Conservation (phyloP, 2,888 invertebrate genomes). For the Leucoma salicis region DNA sequence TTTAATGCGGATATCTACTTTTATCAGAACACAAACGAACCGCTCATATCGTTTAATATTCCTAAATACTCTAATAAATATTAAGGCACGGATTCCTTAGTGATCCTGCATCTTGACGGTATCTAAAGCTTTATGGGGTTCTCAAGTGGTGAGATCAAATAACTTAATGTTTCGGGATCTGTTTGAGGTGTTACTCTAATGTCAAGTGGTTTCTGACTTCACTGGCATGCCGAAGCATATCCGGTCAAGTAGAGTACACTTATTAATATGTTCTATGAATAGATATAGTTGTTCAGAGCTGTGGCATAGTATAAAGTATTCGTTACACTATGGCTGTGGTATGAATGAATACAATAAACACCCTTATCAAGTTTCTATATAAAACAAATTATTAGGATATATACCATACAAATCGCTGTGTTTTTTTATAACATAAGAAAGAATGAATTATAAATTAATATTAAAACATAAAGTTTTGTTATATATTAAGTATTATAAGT, state of each 20-base stretch:
- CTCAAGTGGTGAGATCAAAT: constrained; percentile 73
- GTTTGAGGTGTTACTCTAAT: constrained; percentile 73
- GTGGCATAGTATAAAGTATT: too few relatives aligned
- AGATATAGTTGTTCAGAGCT: too few relatives aligned
- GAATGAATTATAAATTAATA: too few relatives aligned
- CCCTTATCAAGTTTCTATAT: too few relatives aligned
- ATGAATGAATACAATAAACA: too few relatives aligned
- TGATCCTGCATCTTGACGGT: constrained; percentile 19
- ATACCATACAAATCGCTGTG: too few relatives aligned
- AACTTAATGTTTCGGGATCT: constrained; percentile 57
- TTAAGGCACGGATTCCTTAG: constrained; percentile 21
- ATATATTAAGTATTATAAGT: too few relatives aligned
- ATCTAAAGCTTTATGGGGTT: constrained; percentile 21
- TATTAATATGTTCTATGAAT: constrained; percentile 21
- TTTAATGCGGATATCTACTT: neutral
- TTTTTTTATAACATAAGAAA: too few relatives aligned
- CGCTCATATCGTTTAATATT: constrained; percentile 12
- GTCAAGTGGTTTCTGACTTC: constrained; percentile 54
- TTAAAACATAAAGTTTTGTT: too few relatives aligned
- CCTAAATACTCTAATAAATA: constrained; percentile 23
- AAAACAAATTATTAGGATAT: too few relatives aligned
- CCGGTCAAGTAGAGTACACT: constrained; percentile 48
- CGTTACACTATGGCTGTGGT: too few relatives aligned
- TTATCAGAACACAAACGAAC: neutral
- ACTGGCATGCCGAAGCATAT: constrained; percentile 57